Percentiles rank a stretch among this genome's conserved stretches.
phyloP scores from a whole-genome alignment of 2,113 vertebrate genomes.

The Chloroceryle aenea region DNA sequence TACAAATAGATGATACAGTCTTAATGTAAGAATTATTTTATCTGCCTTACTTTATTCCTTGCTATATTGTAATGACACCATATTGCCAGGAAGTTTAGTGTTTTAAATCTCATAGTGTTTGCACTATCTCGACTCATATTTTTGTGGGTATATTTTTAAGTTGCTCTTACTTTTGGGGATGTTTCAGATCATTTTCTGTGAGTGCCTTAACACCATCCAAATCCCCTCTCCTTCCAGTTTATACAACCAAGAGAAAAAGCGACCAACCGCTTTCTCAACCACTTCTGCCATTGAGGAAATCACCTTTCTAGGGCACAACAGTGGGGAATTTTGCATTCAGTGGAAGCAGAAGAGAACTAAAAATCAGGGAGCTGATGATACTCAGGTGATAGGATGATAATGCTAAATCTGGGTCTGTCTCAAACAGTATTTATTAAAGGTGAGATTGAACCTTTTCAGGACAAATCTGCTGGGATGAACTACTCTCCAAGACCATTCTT shows the following conservation, averaged over 20 bases:
- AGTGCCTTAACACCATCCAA: neutral
- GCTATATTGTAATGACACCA: neutral
- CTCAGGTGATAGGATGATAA: neutral
- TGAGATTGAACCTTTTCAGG: neutral
- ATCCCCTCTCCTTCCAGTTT: neutral
- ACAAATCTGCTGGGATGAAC: neutral
- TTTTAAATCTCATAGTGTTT: neutral
- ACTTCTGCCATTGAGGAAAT: neutral
- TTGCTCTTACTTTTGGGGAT: neutral
- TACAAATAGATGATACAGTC: neutral
- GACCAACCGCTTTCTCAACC: neutral
- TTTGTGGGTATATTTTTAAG: neutral
- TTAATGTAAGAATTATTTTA: neutral
- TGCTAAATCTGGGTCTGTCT: neutral
- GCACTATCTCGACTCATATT: neutral
- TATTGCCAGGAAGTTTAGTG: neutral
- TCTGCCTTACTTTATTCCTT: neutral
- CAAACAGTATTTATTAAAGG: neutral
- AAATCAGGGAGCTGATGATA: neutral
- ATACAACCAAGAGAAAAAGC: neutral
- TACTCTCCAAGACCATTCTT: neutral
- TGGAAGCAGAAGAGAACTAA: neutral
- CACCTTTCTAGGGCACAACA: neutral
- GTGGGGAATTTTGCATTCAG: neutral
- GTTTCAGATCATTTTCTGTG: neutral